phyloP scores from a whole-genome alignment of 1,140 invertebrate genomes.

The Drosophila sucinea region DNA sequence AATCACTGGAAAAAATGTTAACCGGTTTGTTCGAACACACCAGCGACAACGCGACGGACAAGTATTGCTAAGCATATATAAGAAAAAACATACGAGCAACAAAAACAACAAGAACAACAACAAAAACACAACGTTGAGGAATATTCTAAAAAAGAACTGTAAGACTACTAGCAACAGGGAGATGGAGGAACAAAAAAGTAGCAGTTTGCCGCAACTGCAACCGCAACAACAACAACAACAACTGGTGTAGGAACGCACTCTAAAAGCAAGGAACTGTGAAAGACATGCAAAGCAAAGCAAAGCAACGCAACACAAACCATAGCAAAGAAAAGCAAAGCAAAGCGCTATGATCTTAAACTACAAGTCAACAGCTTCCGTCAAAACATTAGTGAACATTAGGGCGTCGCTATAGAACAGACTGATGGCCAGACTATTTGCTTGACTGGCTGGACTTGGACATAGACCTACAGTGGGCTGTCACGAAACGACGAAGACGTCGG shows the following conservation, averaged over 20 bases:
- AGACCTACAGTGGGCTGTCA: constrained; percentile 10
- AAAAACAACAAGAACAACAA: background rate
- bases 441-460: constrained; percentile 29
- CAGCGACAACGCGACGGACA: constrained; percentile 62
- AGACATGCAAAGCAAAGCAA: constrained; percentile 34
- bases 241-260: constrained; percentile 26
- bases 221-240: constrained; percentile 20
- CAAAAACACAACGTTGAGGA: constrained; percentile 47
- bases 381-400: constrained; percentile 60
- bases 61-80: constrained; percentile 39
- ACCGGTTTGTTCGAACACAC: constrained; percentile 73
- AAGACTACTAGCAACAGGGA: constrained; percentile 37
- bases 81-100: constrained; percentile 26
- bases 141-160: constrained; percentile 73
- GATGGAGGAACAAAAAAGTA: constrained; percentile 24
- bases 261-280: constrained; percentile 22
- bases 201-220: constrained; percentile 18
- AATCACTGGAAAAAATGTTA: constrained; percentile 70
- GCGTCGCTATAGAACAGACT: constrained; percentile 41
- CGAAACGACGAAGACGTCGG: background rate
- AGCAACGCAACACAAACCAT: constrained; percentile 3
- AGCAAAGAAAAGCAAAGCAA: background rate
- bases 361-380: constrained; percentile 54
- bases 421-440: constrained; percentile 11
- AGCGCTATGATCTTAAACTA: constrained; percentile 34